Evolutionary conservation across 92 coral and sea anemone genomes (phyloP), one percentile per base, ranked within the genome.

Genomic region (Phenganax stokvisi): DNA sequence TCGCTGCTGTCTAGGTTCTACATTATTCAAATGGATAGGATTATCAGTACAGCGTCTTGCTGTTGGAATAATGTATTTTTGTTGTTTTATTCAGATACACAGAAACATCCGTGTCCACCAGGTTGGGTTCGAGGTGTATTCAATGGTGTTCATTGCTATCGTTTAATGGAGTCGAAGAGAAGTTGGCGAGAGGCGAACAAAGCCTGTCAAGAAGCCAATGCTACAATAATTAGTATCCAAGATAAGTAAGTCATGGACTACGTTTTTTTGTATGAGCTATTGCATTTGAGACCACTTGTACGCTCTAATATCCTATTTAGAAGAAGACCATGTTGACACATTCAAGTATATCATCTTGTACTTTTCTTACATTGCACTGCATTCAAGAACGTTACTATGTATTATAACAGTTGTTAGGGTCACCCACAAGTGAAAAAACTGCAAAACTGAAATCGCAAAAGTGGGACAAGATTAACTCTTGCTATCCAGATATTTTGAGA

Each of bases 101-200:
- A 17, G 66, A 76, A 75, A 28, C 81, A 88, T 28, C 73, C 73
- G 1, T 94, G 98, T 64, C 87, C 86, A 1, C 69, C 52, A 10
- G 98, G 96, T 12, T 94, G 98, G 98, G 61, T 80, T n/a, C 86
- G 84, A 27, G 72, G 89, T 20, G 47, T 12, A 68, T 90, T 87
- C 29, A 90, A 89, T 69, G 91, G 92, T 20, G 55, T 60, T 13
- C 85, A 76, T 54, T 94, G 98, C 74, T 84, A 86, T 74, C 79
- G 89, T 31, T 81, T 94, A 63, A 62, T 87, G 71, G 81, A 87
- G 75, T 90, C 88, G 75, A 89, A 84, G 79, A 92, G 87, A 67
- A 90, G 27, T 7, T 94, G 98, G 98, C 71, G 30, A 17, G 98
- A 90, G 54, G 96, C 98, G 0, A 76, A 86, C 51, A 80, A 84